Percentiles rank a stretch among this genome's conserved stretches.
phyloP scores from a whole-genome alignment of 2,797 vertebrate genomes.

The Micropoecilia bifurca region DNA sequence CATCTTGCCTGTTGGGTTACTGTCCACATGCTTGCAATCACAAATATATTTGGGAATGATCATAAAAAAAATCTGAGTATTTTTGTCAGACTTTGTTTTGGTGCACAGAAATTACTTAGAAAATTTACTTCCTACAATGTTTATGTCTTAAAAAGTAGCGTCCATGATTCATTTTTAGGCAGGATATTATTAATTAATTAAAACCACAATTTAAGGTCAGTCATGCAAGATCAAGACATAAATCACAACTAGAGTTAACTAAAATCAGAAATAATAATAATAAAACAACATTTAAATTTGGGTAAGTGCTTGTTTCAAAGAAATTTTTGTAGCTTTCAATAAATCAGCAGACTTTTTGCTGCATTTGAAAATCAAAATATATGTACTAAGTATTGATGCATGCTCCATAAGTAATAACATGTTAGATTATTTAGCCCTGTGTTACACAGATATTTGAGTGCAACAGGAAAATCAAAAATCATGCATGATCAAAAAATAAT shows the following conservation, averaged over 20 bases:
- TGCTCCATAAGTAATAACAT: constrained; percentile 11
- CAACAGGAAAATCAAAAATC: background rate
- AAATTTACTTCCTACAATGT: constrained; percentile 5
- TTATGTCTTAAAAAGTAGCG: background rate
- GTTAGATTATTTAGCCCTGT: constrained; percentile 5
- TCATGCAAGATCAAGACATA: constrained; percentile 30
- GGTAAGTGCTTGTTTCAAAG: constrained; percentile 6
- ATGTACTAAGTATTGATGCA: background rate
- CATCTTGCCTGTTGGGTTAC: background rate
- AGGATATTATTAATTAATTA: constrained; percentile 11
- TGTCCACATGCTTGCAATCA: background rate
- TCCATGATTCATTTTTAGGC: constrained; percentile 8
- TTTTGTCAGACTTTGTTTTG: background rate
- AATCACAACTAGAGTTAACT: constrained; percentile 23
- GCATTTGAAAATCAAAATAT: background rate
- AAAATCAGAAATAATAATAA: no score
- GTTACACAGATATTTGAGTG: background rate
- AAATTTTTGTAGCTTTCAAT: background rate
- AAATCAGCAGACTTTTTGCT: background rate
- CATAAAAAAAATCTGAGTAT: background rate
- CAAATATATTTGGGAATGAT: background rate
- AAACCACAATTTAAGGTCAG: constrained; percentile 28
- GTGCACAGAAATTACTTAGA: background rate
- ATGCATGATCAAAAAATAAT: no score
- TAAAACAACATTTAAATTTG: constrained; percentile 24